A percentile compares a stretch with the other conserved stretches of the same genome.
These are phyloP conservation scores for Germaria angustata DNA, from an alignment of 2,888 invertebrate genomes.

Conservation along the genomic window DNA sequence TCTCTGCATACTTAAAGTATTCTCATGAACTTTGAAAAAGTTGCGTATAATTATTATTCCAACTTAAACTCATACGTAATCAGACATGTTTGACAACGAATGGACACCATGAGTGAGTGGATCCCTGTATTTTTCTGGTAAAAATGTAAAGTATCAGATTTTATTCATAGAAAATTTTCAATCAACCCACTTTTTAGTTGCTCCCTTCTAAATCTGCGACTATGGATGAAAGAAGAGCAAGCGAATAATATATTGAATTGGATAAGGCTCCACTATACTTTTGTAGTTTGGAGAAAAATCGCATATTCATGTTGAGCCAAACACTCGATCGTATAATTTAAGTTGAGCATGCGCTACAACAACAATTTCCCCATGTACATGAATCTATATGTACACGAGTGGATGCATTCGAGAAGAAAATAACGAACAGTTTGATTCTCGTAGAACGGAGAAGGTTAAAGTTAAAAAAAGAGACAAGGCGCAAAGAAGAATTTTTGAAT, in stretches of 20 bases:
- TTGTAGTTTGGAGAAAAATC: conserved; percentile 25
- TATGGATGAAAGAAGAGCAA: neutral
- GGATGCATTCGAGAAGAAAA: conserved; percentile 24
- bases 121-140: no score
- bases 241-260: neutral
- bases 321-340: conserved; percentile 22
- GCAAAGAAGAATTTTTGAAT: conserved; percentile 21
- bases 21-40: no score
- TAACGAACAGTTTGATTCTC: conserved; percentile 1
- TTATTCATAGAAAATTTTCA: neutral
- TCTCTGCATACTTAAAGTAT: no score
- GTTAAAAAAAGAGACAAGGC: conserved; percentile 27
- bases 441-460: conserved; percentile 44
- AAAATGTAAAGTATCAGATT: no score
- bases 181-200: conserved; percentile 8
- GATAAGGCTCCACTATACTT: neutral
- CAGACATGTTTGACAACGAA: no score
- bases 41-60: no score
- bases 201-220: neutral
- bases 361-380: neutral
- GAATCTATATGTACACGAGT: conserved; percentile 13
- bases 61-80: no score
- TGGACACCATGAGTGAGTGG: no score
- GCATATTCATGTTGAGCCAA: conserved; percentile 42
- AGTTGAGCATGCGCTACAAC: conserved; percentile 11